A percentile compares a stretch with the other conserved stretches of the same genome.
phyloP scores from a whole-genome alignment of 2,113 vertebrate species.

The Fregata magnificens region DNA sequence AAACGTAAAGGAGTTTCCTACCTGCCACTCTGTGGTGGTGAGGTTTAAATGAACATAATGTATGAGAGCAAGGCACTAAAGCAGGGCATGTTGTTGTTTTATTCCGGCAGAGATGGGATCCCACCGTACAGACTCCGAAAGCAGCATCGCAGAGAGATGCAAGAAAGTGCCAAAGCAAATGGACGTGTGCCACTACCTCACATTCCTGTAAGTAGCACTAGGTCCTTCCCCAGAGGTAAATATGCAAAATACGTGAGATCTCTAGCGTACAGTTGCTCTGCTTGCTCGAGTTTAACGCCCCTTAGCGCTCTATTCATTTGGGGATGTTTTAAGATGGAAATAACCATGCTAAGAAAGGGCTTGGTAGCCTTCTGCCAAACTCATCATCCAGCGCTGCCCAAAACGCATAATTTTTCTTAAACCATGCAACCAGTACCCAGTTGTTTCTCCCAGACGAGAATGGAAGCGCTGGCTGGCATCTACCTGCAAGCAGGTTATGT shows the following conservation, averaged over 20 bases:
- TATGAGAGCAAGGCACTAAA: background rate
- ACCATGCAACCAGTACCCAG: background rate
- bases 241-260: background rate
- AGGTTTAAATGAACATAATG: fast-evolving
- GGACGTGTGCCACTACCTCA: slow-evolving; percentile 98
- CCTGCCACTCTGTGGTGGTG: fast-evolving
- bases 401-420: background rate
- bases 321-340: background rate
- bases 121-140: slow-evolving; percentile 94
- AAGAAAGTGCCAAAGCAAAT: slow-evolving; percentile 98
- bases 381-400: background rate
- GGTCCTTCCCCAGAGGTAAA: slow-evolving; percentile 28
- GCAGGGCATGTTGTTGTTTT: background rate
- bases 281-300: background rate
- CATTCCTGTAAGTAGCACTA: slow-evolving; percentile 89
- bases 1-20: background rate
- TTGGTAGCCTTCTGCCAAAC: background rate
- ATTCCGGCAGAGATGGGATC: slow-evolving; percentile 86
- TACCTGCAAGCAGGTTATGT: background rate
- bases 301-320: background rate
- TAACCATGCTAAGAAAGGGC: background rate
- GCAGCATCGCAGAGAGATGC: slow-evolving; percentile 96
- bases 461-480: background rate
- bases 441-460: background rate
- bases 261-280: background rate